These are phyloP conservation scores for Antheraea pernyi DNA, from an alignment of 1,140 invertebrate species.

Conservation along the genomic window DNA sequence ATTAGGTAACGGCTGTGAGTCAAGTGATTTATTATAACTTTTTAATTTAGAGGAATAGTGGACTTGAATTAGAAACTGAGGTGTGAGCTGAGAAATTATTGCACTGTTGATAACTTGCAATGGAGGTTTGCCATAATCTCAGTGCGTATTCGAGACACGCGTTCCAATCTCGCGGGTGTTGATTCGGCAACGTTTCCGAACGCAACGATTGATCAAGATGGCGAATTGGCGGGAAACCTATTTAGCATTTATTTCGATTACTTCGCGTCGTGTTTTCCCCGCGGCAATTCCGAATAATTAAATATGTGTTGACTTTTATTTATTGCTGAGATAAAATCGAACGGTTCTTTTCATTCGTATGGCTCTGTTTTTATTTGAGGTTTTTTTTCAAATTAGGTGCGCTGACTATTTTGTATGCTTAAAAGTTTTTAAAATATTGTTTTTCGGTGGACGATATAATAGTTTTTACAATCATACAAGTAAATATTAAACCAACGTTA, in stretches of 20 bases:
- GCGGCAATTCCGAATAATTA: slow-evolving; percentile 10
- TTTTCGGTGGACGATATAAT: too few relatives aligned
- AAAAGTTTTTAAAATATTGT: too few relatives aligned
- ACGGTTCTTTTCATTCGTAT: background rate
- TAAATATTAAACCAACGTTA: too few relatives aligned
- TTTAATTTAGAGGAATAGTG: too few relatives aligned
- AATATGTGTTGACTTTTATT: slow-evolving; percentile 9
- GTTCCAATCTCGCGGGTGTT: slow-evolving; percentile 58
- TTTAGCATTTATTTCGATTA: slow-evolving; percentile 25
- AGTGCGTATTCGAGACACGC: slow-evolving; percentile 58
- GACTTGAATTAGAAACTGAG: too few relatives aligned
- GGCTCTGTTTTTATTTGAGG: background rate
- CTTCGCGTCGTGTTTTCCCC: slow-evolving; percentile 3
- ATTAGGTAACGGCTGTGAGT: too few relatives aligned
- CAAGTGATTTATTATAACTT: too few relatives aligned
- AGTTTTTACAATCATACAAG: too few relatives aligned
- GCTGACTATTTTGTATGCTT: background rate
- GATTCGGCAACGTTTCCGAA: slow-evolving; percentile 47
- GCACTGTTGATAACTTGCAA: background rate
- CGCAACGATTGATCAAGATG: slow-evolving; percentile 50
- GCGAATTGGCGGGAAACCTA: slow-evolving; percentile 30
- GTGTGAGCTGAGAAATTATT: too few relatives aligned
- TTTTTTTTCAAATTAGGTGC: background rate
- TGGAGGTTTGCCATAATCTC: slow-evolving; percentile 27
- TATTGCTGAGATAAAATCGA: slow-evolving; percentile 12